Evolutionary conservation across 2,797 vertebrate genomes (phyloP).

Genomic region (Yasuhikotakia modesta): DNA sequence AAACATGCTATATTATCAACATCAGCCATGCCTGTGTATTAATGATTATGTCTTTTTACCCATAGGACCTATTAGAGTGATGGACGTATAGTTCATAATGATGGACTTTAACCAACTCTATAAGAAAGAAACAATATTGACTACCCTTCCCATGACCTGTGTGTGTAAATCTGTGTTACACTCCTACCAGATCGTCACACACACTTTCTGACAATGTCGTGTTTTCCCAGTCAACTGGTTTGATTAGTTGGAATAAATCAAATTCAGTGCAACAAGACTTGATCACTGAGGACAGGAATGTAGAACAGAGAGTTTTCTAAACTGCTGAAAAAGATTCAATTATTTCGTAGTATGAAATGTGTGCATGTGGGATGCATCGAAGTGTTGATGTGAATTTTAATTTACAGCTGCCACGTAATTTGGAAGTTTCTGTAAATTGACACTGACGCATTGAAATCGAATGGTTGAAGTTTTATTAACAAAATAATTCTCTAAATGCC

Average conservation of each 20-base stretch:
- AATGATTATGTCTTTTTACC: slow-evolving; percentile 14
- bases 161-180: background rate
- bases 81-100: background rate
- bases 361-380: slow-evolving; percentile 10
- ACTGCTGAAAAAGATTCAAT: background rate
- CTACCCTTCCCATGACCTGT: slow-evolving; percentile 25
- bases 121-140: slow-evolving; percentile 29
- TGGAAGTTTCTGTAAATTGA: background rate
- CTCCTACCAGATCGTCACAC: slow-evolving; percentile 1
- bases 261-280: slow-evolving; percentile 21
- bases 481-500: background rate
- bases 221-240: background rate
- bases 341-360: background rate
- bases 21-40: background rate
- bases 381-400: background rate
- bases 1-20: background rate
- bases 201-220: background rate
- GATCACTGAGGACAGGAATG: slow-evolving; percentile 18
- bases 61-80: slow-evolving; percentile 54
- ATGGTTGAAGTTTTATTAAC: background rate
- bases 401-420: background rate
- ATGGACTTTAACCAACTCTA: slow-evolving; percentile 8
- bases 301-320: slow-evolving; percentile 15
- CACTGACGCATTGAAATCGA: background rate
- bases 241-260: slow-evolving; percentile 3